These are phyloP conservation scores for Zaprionus davidi DNA, from an alignment of 1,140 invertebrate species.

Conservation along the genomic window DNA sequence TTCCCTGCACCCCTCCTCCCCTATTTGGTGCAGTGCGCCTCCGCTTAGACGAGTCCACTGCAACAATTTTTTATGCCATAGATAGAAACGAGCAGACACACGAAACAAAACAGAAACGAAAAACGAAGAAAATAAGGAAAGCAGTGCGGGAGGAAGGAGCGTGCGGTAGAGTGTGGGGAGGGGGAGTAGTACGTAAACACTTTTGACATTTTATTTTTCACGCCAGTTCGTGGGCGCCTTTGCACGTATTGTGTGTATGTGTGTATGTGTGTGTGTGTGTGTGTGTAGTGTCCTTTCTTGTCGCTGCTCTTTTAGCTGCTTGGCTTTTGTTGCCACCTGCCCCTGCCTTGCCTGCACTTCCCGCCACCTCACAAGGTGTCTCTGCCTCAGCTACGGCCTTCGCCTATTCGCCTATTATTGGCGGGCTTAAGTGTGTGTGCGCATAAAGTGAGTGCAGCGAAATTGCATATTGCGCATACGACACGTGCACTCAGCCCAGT, in stretches of 20 bases:
- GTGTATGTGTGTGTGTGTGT: slow-evolving; percentile 25
- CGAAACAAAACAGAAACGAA: slow-evolving; percentile 6
- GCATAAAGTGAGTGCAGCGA: slow-evolving; percentile 42
- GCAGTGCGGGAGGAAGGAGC: not conserved
- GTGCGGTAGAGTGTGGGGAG: not conserved
- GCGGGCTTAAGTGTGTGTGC: slow-evolving; percentile 41
- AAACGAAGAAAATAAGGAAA: slow-evolving; percentile 2
- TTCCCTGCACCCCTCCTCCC: not conserved
- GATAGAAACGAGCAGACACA: slow-evolving; percentile 49
- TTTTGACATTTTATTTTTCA: slow-evolving; percentile 80
- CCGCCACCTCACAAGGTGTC: not conserved
- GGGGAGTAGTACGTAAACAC: slow-evolving; percentile 60
- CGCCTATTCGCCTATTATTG: slow-evolving; percentile 34
- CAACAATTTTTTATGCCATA: slow-evolving; percentile 64
- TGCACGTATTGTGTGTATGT: slow-evolving; percentile 24
- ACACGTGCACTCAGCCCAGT: slow-evolving; percentile 30
- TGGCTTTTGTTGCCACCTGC: slow-evolving; percentile 36
- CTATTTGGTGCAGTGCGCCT: not conserved
- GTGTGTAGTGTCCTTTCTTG: slow-evolving; percentile 53
- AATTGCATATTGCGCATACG: slow-evolving; percentile 56
- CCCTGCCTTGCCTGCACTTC: not conserved
- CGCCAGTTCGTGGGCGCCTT: slow-evolving; percentile 54
- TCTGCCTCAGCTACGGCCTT: slow-evolving; percentile 10
- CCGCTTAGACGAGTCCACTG: slow-evolving; percentile 41
- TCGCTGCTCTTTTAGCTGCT: slow-evolving; percentile 60